Evolutionary conservation across 2,113 vertebrate genomes (phyloP).

Genomic region (Scomber colias): DNA sequence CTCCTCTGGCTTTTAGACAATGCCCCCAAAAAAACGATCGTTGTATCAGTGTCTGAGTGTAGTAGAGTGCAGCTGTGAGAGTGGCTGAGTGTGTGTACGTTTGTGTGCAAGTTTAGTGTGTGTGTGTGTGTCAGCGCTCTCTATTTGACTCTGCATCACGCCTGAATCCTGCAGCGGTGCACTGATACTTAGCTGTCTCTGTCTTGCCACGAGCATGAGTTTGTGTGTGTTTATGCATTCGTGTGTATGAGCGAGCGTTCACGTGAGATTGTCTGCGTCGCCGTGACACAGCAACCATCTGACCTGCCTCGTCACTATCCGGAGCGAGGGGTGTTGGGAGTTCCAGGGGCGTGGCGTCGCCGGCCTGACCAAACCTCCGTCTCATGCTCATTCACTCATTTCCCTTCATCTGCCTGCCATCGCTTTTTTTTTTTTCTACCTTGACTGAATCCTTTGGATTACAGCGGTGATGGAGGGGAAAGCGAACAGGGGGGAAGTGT

Average conservation of each 20-base stretch:
- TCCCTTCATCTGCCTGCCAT: slow-evolving; percentile 14
- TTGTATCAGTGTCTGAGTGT: slow-evolving; percentile 69
- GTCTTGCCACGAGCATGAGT: slow-evolving; percentile 30
- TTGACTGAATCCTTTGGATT: slow-evolving; percentile 37
- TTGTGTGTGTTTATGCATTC: slow-evolving; percentile 47
- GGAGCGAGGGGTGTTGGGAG: slow-evolving; percentile 70
- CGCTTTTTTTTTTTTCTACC: background rate
- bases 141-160: slow-evolving; percentile 73
- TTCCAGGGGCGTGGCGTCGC: slow-evolving; percentile 80
- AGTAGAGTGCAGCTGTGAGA: slow-evolving; percentile 69
- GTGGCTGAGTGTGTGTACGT: slow-evolving; percentile 60
- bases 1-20: slow-evolving; percentile 80
- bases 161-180: slow-evolving; percentile 70
- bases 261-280: slow-evolving; percentile 75
- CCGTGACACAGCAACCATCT: slow-evolving; percentile 92
- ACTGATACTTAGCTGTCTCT: slow-evolving; percentile 55
- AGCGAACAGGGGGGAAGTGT: background rate
- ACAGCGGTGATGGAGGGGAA: background rate
- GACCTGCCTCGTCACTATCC: slow-evolving; percentile 87
- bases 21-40: slow-evolving; percentile 72
- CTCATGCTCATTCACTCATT: slow-evolving; percentile 35
- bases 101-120: slow-evolving; percentile 50
- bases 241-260: slow-evolving; percentile 17
- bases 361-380: slow-evolving; percentile 77
- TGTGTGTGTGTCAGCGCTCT: slow-evolving; percentile 60